Evolutionary conservation across 1,140 invertebrate species (phyloP), one percentile per base, ranked within the genome.

Genomic region (Goniozus legneri): DNA sequence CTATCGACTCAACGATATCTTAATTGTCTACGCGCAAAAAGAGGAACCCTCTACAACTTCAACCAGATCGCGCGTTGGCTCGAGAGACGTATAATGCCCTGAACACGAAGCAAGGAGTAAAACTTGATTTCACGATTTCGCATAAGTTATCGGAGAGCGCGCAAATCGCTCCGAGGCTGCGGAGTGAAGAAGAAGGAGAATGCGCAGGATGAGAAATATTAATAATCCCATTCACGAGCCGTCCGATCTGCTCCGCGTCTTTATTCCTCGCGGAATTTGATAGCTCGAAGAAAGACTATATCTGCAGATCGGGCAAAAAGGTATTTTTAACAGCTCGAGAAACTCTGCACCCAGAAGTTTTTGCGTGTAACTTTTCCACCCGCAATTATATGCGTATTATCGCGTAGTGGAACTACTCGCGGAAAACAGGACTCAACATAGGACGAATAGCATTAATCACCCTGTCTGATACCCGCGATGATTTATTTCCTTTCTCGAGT

Each of bases 51-150:
- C 19, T 31, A 3, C 8, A 3, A 14, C 10, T n/a, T 20, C 21
- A 16, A 47, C 32, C 47, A 22, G 8, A 19, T 0, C 8, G 34
- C 30, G 24, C n/a, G n/a, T n/a, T n/a, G n/a, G n/a, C n/a, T n/a
- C n/a, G n/a, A n/a, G n/a, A n/a, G n/a, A n/a, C n/a, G n/a, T n/a
- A n/a, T n/a, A n/a, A n/a, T n/a, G n/a, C n/a, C n/a, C n/a, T n/a
- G n/a, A n/a, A n/a, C n/a, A n/a, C n/a, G n/a, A n/a, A n/a, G 50
- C 50, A 60, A 60, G 58, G 55, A 56, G 62, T 58, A 62, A 62
- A 60, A 58, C 62, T 64, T 64, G 60, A 64, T 64, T 64, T 62
- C 58, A 62, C 58, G 60, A 64, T 64, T 64, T 58, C 49, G 53
- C 52, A 64, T 64, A 64, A 64, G 60, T 64, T 64, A 64, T 52